These are phyloP conservation scores for Sternarchorhynchus goeldii DNA, from an alignment of 2,797 vertebrate species.

Conservation along the genomic window DNA sequence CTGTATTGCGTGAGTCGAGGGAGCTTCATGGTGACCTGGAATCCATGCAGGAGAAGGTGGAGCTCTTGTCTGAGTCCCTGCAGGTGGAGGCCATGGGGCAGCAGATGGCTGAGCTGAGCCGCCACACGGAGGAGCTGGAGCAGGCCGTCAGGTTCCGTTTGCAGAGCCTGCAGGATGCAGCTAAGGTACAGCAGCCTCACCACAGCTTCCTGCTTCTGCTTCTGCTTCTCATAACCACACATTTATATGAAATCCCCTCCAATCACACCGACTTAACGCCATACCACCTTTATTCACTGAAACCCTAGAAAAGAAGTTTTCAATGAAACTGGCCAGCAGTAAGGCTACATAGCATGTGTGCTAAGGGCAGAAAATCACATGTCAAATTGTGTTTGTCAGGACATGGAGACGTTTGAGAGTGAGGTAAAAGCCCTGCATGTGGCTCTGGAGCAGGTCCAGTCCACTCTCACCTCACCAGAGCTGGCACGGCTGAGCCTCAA, in stretches of 20 bases:
- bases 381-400: constrained; percentile 69
- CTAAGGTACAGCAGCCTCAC: constrained; percentile 78
- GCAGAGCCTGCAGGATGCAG: constrained; percentile 90
- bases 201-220: background rate
- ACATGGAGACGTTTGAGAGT: constrained; percentile 90
- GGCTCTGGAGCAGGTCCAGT: constrained; percentile 89
- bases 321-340: background rate
- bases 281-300: background rate
- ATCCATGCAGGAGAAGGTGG: constrained; percentile 87
- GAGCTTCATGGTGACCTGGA: constrained; percentile 91
- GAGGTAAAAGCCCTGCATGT: constrained; percentile 87
- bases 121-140: constrained; percentile 84
- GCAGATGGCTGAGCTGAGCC: constrained; percentile 87
- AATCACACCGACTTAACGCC: too few relatives aligned
- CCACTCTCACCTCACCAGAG: constrained; percentile 87
- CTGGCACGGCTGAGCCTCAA: constrained; percentile 92
- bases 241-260: too few relatives aligned
- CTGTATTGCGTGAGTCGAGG: constrained; percentile 87
- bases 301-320: background rate
- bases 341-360: background rate
- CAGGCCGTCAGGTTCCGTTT: constrained; percentile 81
- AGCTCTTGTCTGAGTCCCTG: constrained; percentile 82
- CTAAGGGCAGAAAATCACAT: background rate
- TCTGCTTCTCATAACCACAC: background rate
- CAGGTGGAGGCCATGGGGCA: constrained; percentile 84